Evolutionary conservation across 2,113 vertebrate genomes (phyloP), one percentile per base, ranked within the genome.

Genomic region (Typhlomys cinereus): DNA sequence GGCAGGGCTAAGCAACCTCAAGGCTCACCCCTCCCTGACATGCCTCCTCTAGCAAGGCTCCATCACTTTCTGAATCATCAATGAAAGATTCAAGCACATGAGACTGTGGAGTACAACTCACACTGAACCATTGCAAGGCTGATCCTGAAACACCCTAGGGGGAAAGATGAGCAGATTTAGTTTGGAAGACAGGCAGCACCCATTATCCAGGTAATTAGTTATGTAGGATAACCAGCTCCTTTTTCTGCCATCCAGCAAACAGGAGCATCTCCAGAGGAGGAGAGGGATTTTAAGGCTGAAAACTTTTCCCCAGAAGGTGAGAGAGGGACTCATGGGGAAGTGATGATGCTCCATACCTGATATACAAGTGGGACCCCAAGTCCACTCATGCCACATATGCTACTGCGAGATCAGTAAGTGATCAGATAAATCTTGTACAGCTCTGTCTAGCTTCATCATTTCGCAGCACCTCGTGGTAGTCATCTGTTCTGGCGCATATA

Each of bases 241-340:
- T 79, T 41, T 31, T 14, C 17, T 34, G 10, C 5, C n/a, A 18
- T 39, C 41, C 5, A 61, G 18, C 21, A 44, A 0, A 67, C 0
- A 23, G 2, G 34, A 83, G n/a, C 17, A 61, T 20, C 25, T 29
- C n/a, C 59, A 71, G 46, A 14, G 50, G 12, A 23, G 44, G 9
- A 0, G 0, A 15, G 4, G 7, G 52, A 17, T 1, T 41, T 71
- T 69, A 11, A 18, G 1, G 48, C 11, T 57, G 1, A 46, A 66
- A 93, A 64, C 25, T 62, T 18, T 69, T 74, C 29, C 27, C 66
- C 54, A 31, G 36, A 34, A 48, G 36, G 17, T 46, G 21, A 41
- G 10, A 7, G 15, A 57, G 1, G n/a, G 7, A 36, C 61, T 21
- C 17, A 0, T 34, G 8, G 15, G 7, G 62, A 39, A 82, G 54